Evolutionary conservation across 2,113 vertebrate genomes (phyloP).

Genomic region (Empidonax traillii): DNA sequence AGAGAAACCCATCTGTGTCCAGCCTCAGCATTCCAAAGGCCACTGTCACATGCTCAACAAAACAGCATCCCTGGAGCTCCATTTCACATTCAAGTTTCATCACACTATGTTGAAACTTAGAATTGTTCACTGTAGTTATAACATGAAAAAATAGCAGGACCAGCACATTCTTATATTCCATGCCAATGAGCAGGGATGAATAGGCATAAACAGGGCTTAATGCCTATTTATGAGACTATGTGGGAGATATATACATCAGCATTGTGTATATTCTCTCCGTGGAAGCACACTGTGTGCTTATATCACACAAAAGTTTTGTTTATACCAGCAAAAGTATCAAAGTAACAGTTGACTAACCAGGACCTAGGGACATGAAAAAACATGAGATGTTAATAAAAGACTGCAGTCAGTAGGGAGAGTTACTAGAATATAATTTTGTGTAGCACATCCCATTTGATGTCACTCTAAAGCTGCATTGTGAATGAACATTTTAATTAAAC

Average conservation of each 20-base stretch:
- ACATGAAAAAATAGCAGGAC: background rate
- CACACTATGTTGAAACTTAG: background rate
- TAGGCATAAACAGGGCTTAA: background rate
- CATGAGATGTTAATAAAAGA: background rate
- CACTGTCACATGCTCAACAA: background rate
- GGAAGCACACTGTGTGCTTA: background rate
- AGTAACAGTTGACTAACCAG: background rate
- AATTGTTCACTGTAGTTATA: background rate
- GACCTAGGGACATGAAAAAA: background rate
- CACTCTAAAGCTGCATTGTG: background rate
- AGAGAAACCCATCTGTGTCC: background rate
- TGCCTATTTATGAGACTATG: background rate
- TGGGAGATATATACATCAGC: background rate
- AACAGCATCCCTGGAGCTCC: background rate
- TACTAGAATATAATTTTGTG: background rate
- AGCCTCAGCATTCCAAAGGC: background rate
- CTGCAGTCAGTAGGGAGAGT: background rate
- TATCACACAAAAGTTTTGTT: background rate
- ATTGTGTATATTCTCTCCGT: background rate
- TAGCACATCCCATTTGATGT: background rate
- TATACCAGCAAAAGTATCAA: background rate
- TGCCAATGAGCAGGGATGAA: background rate
- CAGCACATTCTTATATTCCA: background rate
- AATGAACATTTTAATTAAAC: background rate
- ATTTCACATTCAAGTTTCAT: background rate